Evolutionary conservation across 1,140 invertebrate genomes (phyloP), one percentile per base, ranked within the genome.

Genomic region (Medauroidea extradentata): DNA sequence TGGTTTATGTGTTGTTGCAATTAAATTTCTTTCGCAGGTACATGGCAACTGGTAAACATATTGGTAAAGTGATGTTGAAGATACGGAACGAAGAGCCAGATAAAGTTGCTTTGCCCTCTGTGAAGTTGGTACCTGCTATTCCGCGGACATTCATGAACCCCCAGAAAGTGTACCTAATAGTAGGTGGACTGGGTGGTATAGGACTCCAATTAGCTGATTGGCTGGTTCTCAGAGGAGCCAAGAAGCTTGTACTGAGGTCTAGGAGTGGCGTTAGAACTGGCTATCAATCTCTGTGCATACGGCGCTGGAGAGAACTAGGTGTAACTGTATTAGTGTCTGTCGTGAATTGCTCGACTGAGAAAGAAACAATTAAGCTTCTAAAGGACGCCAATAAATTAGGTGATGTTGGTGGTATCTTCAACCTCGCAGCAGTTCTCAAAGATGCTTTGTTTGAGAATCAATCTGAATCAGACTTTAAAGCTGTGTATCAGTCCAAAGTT

Each of bases 11-110:
- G n/a, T n/a, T n/a, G n/a, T n/a, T n/a, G n/a, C n/a, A n/a, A n/a
- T n/a, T n/a, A n/a, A n/a, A n/a, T n/a, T n/a, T 54, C 16, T 48
- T 21, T 57, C 57, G 25, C 52, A 80, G 86, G 61, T 98, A 84
- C 71, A 98, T 99, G 93, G 94, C 94, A 14, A 87, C 90, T 1
- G 95, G 95, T 42, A 96, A 94, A 78, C 95, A 98, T 73, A 96
- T 97, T 59, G 96, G 96, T 65, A 98, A 98, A 81, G 94, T 99
- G 9, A 69, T 98, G 11, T 70, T 98, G 44, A 89, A 96, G 73
- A 88, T 98, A 44, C 81, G 87, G 19, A 83, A 89, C 14, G 90
- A 94, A 71, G 88, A 93, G 70, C 59, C 74, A 0, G 69, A 81
- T 23, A 79, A 76, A 58, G 67, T 74, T 0, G 62, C 79, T 2